Evolutionary conservation across 2,888 invertebrate genomes (phyloP).

Genomic region (Pharmacophagus antenor): DNA sequence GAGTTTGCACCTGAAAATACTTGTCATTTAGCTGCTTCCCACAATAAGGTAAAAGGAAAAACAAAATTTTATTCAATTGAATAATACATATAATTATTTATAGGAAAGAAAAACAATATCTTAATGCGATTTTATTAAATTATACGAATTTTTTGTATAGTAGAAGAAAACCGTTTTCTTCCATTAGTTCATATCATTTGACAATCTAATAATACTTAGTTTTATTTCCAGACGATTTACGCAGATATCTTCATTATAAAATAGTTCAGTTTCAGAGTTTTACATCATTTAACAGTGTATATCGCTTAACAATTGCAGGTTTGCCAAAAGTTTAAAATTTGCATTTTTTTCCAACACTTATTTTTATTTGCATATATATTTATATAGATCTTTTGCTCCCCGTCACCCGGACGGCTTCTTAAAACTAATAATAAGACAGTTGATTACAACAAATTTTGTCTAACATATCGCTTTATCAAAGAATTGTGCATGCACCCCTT

Average conservation of each 20-base stretch:
- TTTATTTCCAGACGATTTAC: slow-evolving; percentile 52
- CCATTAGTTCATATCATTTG: background rate
- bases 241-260: slow-evolving; percentile 43
- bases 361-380: slow-evolving; percentile 47
- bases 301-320: slow-evolving; percentile 80
- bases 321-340: slow-evolving; percentile 80
- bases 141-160: background rate
- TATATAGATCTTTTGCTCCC: slow-evolving; percentile 49
- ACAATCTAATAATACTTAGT: slow-evolving; percentile 32
- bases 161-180: slow-evolving; percentile 30
- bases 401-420: slow-evolving; percentile 47
- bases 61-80: background rate
- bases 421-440: slow-evolving; percentile 31
- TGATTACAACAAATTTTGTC: slow-evolving; percentile 28
- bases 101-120: slow-evolving; percentile 15
- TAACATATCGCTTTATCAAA: slow-evolving; percentile 39
- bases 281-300: slow-evolving; percentile 41
- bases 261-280: slow-evolving; percentile 35
- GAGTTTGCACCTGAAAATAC: slow-evolving; percentile 80
- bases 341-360: slow-evolving; percentile 76
- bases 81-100: slow-evolving; percentile 26
- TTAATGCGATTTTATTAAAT: slow-evolving; percentile 2
- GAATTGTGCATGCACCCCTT: slow-evolving; percentile 47
- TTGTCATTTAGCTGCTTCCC: slow-evolving; percentile 61
- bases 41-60: slow-evolving; percentile 88